Conservation (phyloP, 2,797 vertebrate genomes). For the Myotis vivesi region DNA sequence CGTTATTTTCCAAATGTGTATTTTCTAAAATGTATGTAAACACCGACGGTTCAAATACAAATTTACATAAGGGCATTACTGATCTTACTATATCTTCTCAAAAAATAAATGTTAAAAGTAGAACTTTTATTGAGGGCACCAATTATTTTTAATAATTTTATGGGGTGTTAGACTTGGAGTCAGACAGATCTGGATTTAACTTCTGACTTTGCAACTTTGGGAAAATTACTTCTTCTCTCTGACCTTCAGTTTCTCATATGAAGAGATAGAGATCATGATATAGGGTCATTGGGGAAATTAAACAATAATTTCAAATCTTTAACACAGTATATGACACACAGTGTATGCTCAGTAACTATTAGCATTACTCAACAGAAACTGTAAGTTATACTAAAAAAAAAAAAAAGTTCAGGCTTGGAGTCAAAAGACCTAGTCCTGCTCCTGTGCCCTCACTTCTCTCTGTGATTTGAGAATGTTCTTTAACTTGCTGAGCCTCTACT, state of each 20-base stretch:
- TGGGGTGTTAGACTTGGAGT: not conserved
- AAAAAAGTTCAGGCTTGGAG: not conserved
- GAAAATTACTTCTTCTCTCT: conserved; percentile 21
- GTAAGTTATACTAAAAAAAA: not conserved
- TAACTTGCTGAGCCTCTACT: not conserved
- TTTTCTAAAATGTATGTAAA: not conserved
- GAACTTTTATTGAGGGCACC: not conserved
- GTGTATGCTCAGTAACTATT: not conserved
- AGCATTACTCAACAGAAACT: conserved; percentile 32
- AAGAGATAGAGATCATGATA: not conserved
- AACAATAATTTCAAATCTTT: not conserved
- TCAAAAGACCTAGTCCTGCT: not conserved
- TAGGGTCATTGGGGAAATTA: not conserved
- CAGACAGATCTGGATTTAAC: conserved; percentile 11
- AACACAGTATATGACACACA: not conserved
- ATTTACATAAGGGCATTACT: not conserved
- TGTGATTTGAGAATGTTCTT: not conserved
- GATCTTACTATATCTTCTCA: conserved; percentile 5
- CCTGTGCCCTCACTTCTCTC: not conserved
- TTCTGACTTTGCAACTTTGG: not conserved
- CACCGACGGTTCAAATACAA: not conserved
- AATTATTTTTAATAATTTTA: conserved; percentile 38
- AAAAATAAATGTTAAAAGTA: not conserved
- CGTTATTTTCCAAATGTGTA: not conserved
- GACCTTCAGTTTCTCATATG: not conserved